phyloP scores from a whole-genome alignment of 2,888 invertebrate species.

The Halictus ligatus region DNA sequence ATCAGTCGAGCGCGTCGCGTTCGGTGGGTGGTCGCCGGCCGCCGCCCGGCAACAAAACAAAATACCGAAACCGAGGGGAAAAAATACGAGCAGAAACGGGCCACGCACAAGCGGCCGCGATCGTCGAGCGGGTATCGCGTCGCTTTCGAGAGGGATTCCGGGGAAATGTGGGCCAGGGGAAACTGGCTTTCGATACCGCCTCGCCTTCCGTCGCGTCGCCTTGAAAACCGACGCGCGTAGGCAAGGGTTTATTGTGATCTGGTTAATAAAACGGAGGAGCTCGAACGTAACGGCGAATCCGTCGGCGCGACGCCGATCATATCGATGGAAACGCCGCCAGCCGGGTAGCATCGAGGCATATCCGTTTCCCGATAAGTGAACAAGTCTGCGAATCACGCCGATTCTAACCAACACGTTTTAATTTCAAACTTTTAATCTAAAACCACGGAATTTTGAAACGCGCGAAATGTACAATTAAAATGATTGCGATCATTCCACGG shows the following conservation, averaged over 20 bases:
- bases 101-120: background rate
- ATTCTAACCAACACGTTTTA: background rate
- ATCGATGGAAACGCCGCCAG: background rate
- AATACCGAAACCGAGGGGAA: constrained; percentile 1
- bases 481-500: no score
- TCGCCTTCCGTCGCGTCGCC: background rate
- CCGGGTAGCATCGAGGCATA: background rate
- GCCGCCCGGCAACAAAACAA: background rate
- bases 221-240: background rate
- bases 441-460: no score
- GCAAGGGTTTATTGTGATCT: constrained; percentile 8
- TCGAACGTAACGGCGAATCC: background rate
- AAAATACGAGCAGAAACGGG: background rate
- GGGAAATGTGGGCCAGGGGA: background rate
- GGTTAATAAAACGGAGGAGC: constrained; percentile 4
- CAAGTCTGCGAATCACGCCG: background rate
- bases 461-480: no score
- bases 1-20: constrained; percentile 3
- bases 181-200: background rate
- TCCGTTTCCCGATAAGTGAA: background rate
- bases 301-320: background rate
- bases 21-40: background rate
- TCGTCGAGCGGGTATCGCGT: background rate
- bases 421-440: no score
- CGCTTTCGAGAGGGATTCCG: constrained; percentile 4